phyloP scores from a whole-genome alignment of 2,888 invertebrate species.

The Encarsia formosa region DNA sequence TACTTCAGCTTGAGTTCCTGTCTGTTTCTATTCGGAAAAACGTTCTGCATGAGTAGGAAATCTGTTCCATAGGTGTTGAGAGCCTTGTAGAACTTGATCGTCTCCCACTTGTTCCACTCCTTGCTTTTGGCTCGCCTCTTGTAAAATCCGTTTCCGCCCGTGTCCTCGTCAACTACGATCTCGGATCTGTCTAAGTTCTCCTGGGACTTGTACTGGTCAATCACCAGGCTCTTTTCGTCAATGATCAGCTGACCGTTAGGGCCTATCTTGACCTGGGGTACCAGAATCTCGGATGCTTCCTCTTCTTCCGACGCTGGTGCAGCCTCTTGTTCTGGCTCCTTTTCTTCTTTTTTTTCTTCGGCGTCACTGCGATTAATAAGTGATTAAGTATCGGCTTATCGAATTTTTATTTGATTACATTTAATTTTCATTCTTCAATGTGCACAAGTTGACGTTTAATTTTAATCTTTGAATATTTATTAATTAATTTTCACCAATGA shows the following conservation, averaged over 20 bases:
- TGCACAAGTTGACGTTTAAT: no score
- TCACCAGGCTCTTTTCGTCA: constrained; percentile 79
- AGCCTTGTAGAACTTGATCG: constrained; percentile 86
- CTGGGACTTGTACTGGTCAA: constrained; percentile 68
- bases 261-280: constrained; percentile 81
- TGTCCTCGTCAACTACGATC: constrained; percentile 63
- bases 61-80: constrained; percentile 88
- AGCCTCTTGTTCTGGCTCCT: no score
- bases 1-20: constrained; percentile 87
- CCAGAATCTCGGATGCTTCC: constrained; percentile 58
- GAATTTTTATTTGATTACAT: no score
- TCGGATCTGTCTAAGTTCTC: constrained; percentile 63
- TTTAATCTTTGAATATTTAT: no score
- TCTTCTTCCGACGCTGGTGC: no score
- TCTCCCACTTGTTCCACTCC: constrained; percentile 76
- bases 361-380: no score
- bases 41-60: constrained; percentile 80
- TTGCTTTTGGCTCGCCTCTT: constrained; percentile 65
- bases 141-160: constrained; percentile 60
- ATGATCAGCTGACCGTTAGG: constrained; percentile 80
- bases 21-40: constrained; percentile 76
- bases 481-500: no score
- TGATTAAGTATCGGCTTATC: no score
- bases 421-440: no score
- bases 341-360: no score